Percentiles rank a stretch among this genome's conserved stretches.
These are phyloP conservation scores for Cheiracanthium punctorium DNA, from an alignment of 2,888 invertebrate species.

Conservation along the genomic window DNA sequence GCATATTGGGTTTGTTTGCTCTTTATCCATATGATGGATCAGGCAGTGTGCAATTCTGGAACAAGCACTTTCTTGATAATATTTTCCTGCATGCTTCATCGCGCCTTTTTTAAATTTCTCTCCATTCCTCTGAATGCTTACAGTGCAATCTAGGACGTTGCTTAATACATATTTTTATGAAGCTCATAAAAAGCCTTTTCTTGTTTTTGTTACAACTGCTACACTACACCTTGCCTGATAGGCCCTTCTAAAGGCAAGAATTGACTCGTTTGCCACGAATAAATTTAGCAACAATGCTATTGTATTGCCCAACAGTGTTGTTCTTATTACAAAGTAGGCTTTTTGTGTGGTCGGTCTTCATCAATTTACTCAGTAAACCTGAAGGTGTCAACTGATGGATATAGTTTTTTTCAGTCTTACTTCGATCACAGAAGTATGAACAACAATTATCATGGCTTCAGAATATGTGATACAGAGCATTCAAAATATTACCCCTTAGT, in stretches of 20 bases:
- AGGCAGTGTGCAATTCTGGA: background rate
- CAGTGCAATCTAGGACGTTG: background rate
- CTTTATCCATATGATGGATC: background rate
- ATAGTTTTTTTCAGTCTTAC: no score
- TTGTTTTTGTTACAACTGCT: no score
- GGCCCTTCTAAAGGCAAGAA: background rate
- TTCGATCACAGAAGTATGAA: no score
- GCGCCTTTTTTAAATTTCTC: background rate
- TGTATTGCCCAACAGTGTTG: conserved; percentile 29
- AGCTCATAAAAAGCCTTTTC: no score
- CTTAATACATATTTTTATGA: background rate
- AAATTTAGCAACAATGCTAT: conserved; percentile 3
- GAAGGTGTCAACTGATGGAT: no score
- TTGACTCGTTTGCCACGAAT: conserved; percentile 5
- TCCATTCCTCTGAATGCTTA: background rate
- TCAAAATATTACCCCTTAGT: no score
- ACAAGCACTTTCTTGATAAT: background rate
- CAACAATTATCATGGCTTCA: no score
- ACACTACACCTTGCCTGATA: no score
- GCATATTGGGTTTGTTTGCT: background rate
- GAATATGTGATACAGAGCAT: no score
- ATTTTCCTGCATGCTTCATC: background rate
- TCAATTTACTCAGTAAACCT: no score
- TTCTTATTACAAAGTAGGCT: no score
- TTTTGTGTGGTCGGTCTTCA: no score